A percentile compares a stretch with the other conserved stretches of the same genome.
These are phyloP conservation scores for Apostichopus californicus DNA, from an alignment of 35 echinoderm and acorn worm genomes.

Conservation along the genomic window DNA sequence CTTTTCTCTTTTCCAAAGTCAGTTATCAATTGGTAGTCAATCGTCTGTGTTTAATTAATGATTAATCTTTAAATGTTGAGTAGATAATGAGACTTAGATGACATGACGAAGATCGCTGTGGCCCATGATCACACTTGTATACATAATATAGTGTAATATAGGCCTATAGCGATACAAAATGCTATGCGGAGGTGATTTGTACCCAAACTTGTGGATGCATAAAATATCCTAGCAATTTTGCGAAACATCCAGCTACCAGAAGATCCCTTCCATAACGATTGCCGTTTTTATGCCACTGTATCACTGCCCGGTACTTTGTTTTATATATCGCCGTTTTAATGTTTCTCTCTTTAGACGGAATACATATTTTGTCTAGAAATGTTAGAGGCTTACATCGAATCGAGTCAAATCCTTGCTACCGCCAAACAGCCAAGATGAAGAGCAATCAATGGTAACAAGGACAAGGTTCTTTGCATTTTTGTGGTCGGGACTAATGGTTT, in stretches of 20 bases:
- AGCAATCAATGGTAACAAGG: too few species aligned
- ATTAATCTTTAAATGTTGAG: too few species aligned
- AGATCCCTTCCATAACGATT: not conserved
- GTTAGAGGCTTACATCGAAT: constrained; percentile 39
- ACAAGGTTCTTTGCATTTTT: not conserved
- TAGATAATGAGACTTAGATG: too few species aligned
- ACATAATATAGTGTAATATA: too few species aligned
- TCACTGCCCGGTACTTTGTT: not conserved
- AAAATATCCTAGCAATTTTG: not conserved
- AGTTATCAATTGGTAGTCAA: too few species aligned
- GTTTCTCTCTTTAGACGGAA: not conserved
- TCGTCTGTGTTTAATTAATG: too few species aligned
- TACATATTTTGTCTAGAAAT: constrained; percentile 52
- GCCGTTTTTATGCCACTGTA: not conserved
- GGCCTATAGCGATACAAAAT: too few species aligned
- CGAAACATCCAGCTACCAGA: not conserved
- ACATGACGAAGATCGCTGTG: too few species aligned
- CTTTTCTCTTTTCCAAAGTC: too few species aligned
- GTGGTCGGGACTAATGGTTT: not conserved
- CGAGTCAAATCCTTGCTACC: constrained; percentile 31
- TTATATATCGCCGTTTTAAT: not conserved
- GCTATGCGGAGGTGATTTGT: not conserved
- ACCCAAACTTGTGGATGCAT: not conserved
- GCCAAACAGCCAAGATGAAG: not conserved
- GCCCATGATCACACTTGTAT: too few species aligned